phyloP scores from a whole-genome alignment of 2,888 invertebrate genomes.

The Dasysyrphus tricinctus region DNA sequence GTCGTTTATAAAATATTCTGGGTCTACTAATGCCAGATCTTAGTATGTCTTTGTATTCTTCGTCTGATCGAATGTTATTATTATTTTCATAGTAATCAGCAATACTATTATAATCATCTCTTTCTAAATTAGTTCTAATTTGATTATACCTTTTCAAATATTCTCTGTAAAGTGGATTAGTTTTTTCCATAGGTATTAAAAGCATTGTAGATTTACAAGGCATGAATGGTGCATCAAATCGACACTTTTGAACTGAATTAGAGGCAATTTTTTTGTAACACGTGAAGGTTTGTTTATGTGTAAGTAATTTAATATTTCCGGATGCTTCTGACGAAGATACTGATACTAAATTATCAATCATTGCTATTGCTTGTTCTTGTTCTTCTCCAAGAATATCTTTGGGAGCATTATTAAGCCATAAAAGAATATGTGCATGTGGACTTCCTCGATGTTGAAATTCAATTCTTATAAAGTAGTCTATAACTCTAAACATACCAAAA shows the following conservation, averaged over 20 bases:
- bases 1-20: background rate
- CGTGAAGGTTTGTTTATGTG: constrained; percentile 62
- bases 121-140: constrained; percentile 38
- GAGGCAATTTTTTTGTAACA: constrained; percentile 47
- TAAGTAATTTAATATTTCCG: constrained; percentile 40
- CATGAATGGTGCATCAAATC: constrained; percentile 64
- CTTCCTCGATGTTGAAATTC: constrained; percentile 61
- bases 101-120: constrained; percentile 34
- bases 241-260: constrained; percentile 40
- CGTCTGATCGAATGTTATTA: constrained; percentile 33
- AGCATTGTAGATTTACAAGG: constrained; percentile 29
- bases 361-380: constrained; percentile 73
- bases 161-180: background rate
- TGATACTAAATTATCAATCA: constrained; percentile 40
- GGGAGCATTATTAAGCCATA: constrained; percentile 80
- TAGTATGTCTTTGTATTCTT: background rate
- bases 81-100: constrained; percentile 44
- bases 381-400: constrained; percentile 62
- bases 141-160: background rate
- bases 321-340: constrained; percentile 65
- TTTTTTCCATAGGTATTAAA: constrained; percentile 35
- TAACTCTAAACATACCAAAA: constrained; percentile 76
- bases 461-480: constrained; percentile 77
- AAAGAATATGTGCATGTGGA: constrained; percentile 76
- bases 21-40: constrained; percentile 74